phyloP scores from a whole-genome alignment of 1,140 invertebrate species.

The Triops cancriformis region DNA sequence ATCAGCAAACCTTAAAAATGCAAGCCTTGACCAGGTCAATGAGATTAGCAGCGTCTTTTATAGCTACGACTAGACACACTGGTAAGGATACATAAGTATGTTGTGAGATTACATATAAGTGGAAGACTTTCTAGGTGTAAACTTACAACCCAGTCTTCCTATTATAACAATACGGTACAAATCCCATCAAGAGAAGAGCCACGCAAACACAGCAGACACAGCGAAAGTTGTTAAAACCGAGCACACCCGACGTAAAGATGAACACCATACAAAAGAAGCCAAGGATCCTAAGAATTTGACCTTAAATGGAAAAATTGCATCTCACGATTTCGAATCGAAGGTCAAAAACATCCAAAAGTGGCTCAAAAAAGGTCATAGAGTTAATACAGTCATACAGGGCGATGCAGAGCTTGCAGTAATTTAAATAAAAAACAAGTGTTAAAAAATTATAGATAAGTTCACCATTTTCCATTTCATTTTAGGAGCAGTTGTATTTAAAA shows the following conservation, averaged over 20 bases:
- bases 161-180: not conserved
- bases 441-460: not conserved
- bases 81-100: not conserved
- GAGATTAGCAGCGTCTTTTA: not conserved
- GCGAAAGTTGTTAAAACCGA: not conserved
- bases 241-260: not conserved
- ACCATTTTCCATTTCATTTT: not conserved
- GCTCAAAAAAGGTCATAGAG: slow-evolving; percentile 16
- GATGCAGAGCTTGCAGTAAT: not conserved
- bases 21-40: no score
- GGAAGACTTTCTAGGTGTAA: not conserved
- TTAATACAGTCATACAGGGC: slow-evolving; percentile 6
- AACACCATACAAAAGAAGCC: not conserved
- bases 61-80: not conserved
- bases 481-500: slow-evolving; percentile 16
- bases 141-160: not conserved
- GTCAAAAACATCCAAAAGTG: slow-evolving; percentile 19
- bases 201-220: not conserved
- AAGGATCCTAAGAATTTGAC: slow-evolving; percentile 10
- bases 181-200: not conserved
- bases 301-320: slow-evolving; percentile 15
- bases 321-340: slow-evolving; percentile 17
- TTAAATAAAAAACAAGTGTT: not conserved
- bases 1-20: no score
- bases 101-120: not conserved